Base-by-base conservation (phyloP, 2,113 vertebrate species). In the Macrotus californicus region DNA sequence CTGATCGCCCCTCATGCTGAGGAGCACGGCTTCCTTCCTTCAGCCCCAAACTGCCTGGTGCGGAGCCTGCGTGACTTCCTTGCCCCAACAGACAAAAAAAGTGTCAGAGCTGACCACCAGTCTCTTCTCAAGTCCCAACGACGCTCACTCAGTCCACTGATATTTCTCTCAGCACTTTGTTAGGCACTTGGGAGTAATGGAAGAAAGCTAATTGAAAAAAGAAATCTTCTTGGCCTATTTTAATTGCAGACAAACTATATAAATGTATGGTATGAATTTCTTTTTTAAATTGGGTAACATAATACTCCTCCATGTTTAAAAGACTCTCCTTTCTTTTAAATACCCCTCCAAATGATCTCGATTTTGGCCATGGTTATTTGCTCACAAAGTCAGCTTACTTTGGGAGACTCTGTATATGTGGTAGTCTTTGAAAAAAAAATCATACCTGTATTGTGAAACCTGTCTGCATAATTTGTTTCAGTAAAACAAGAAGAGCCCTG, bases 1-100 rank as follows among this genome's bases (percentile, higher is more conserved):
- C 48, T 0, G 1, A 12, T 13, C 36, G 54, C 1, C 5, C 3
- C 3, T 0, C 2, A n/a, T 4, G 4, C 66, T n/a, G 34, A 70
- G 34, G 29, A 48, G 2, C 22, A 36, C 18, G 31, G 26, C 69
- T 43, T 79, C 80, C 76, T 61, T 64, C 75, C 64, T 91, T 54
- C 39, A 79, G n/a, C 8, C 67, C 61, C 11, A 24, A 19, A 31
- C 39, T 41, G 75, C 50, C 39, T 39, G 34, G 7, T 0, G 3
- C 12, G 7, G 3, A 7, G 48, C n/a, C 19, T 7, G 1, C 5
- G 18, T 14, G 50, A 61, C 29, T 3, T 66, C 34, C 50, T 16
- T 12, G 2, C 46, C 34, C 54, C 16, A 59, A 54, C 15, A 75
- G 36, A 6, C 36, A 43, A 22, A 41, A 56, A n/a, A 56, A 76